Evolutionary conservation across 2,888 invertebrate species (phyloP), one percentile per base, ranked within the genome.

Genomic region (Phanerotoma sp.): DNA sequence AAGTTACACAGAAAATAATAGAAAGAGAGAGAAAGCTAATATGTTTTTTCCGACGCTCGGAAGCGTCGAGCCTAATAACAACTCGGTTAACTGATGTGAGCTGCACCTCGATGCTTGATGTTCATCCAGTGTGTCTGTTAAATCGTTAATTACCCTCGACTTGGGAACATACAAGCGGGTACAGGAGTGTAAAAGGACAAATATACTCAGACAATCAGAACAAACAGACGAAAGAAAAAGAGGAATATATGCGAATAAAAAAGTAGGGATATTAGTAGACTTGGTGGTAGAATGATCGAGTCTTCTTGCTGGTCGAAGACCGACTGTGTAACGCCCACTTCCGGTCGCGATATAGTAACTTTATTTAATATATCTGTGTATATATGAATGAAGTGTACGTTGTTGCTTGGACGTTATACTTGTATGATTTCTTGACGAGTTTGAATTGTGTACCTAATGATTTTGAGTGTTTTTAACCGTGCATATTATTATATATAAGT

Each of bases 241-340:
- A 37, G 28, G 20, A 41, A 52, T 37, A 33, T 13, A 41, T 35
- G 37, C 15, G n/a, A n/a, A n/a, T n/a, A 32, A 37, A 44, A 38
- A 18, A 37, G 13, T 6, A 37, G 16, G 15, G 13, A 20, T 10
- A 15, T 20, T 44, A 15, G 11, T 62, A 56, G 60, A 62, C 56
- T 58, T 61, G 58, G 60, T 57, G 50, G 60, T 58, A 62, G 57
- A 67, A 61, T 57, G 61, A 56, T 64, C 57, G 59, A 60, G 66
- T 54, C 60, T 65, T 54, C 52, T 63, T 58, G 41, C 56, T 22
- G 32, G 45, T 48, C 57, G 55, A 50, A 59, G 53, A 55, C 58
- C 62, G 66, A 65, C 60, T 54, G 61, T 61, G 74, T 68, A 71
- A 64, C 75, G 75, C 74, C 75, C 71, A 75, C 69, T 75, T 75